Percentiles rank a stretch among this genome's conserved stretches.
Evolutionary conservation across 2,113 vertebrate genomes (phyloP).

Genomic region (Poeciliopsis turrubarensis): DNA sequence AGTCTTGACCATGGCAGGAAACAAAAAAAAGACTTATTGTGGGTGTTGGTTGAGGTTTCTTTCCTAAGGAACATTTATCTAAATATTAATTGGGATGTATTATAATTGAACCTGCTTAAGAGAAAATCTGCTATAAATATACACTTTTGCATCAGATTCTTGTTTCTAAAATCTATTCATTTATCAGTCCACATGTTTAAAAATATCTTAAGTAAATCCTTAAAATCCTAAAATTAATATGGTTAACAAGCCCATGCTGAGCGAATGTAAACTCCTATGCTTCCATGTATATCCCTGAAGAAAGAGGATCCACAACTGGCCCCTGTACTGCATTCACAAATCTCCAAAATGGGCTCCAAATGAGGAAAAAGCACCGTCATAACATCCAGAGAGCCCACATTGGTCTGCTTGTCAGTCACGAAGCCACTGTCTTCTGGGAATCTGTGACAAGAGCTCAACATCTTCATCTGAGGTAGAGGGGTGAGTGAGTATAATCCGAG

Average conservation of each 20-base stretch:
- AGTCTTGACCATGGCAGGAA: no score
- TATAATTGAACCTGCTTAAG: background rate
- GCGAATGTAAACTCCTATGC: background rate
- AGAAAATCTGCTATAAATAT: background rate
- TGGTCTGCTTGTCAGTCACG: slow-evolving; percentile 60
- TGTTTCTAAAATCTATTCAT: background rate
- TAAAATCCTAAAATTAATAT: background rate
- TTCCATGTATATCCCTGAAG: background rate
- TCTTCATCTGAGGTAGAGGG: slow-evolving; percentile 88
- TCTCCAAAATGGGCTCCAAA: slow-evolving; percentile 49
- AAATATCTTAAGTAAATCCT: background rate
- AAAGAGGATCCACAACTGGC: background rate
- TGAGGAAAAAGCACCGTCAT: slow-evolving; percentile 78
- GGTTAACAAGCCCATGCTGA: background rate
- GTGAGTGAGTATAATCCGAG: slow-evolving; percentile 85
- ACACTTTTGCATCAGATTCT: background rate
- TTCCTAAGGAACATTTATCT: background rate
- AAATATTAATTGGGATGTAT: background rate
- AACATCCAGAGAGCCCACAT: slow-evolving; percentile 60
- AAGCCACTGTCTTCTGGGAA: slow-evolving; percentile 54
- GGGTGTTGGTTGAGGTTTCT: background rate
- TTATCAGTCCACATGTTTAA: background rate
- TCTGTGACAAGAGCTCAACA: slow-evolving; percentile 75
- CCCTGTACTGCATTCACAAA: background rate
- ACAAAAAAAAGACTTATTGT: background rate